A percentile compares a stretch with the other conserved stretches of the same genome.
Conservation (phyloP, 2,888 invertebrate species). For the Rosalia funebris region DNA sequence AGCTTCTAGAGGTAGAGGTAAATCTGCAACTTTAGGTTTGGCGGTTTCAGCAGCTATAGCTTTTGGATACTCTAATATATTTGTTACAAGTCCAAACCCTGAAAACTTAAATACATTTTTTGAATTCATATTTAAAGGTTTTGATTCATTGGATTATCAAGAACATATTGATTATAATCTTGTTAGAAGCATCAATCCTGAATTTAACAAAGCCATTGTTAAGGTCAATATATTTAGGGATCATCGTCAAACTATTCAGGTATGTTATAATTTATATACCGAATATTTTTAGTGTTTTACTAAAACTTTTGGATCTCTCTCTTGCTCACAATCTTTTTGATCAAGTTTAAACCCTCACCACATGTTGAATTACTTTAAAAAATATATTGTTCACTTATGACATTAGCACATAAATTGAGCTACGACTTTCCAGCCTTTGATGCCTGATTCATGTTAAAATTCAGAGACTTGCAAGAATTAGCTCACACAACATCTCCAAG, state of each 20-base stretch:
- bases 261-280: constrained; percentile 55
- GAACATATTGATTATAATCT: constrained; percentile 96
- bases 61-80: constrained; percentile 87
- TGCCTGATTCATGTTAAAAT: too few species aligned
- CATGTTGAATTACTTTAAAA: too few species aligned
- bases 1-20: constrained; percentile 96
- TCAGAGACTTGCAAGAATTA: too few species aligned
- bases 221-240: constrained; percentile 91
- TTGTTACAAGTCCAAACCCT: constrained; percentile 97
- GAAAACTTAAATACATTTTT: constrained; percentile 98
- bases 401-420: too few species aligned
- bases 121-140: constrained; percentile 95
- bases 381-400: too few species aligned
- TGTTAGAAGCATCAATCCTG: constrained; percentile 93
- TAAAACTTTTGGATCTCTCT: too few species aligned
- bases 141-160: constrained; percentile 92
- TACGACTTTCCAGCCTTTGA: too few species aligned
- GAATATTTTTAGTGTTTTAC: too few species aligned
- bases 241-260: constrained; percentile 93
- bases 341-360: too few species aligned
- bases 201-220: constrained; percentile 95
- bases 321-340: too few species aligned
- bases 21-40: constrained; percentile 96
- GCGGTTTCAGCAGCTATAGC: constrained; percentile 88
- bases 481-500: too few species aligned